Percentiles rank a stretch among this genome's conserved stretches.
These are phyloP conservation scores for Sesia apiformis DNA, from an alignment of 2,888 invertebrate genomes.

Conservation along the genomic window DNA sequence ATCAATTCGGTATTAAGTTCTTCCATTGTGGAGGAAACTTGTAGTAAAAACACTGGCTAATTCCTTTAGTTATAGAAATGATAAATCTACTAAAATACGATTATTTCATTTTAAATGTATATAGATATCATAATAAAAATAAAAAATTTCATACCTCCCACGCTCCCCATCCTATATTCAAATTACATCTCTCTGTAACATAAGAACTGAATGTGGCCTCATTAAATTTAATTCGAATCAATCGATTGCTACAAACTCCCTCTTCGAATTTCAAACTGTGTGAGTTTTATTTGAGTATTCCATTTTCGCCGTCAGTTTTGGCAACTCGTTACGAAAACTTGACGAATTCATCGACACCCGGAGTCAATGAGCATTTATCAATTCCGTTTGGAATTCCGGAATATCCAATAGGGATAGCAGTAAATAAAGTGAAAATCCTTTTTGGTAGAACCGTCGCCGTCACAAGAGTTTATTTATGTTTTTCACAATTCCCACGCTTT, in stretches of 20 bases:
- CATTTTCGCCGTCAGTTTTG: slow-evolving; percentile 9
- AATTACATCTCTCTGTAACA: not conserved
- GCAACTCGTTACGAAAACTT: slow-evolving; percentile 14
- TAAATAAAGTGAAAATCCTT: not conserved
- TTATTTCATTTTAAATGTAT: too few relatives aligned
- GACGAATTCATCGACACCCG: slow-evolving; percentile 12
- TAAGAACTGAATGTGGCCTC: not conserved
- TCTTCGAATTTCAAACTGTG: slow-evolving; percentile 10
- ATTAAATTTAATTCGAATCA: slow-evolving; percentile 10
- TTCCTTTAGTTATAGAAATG: too few relatives aligned
- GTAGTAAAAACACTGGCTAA: too few relatives aligned
- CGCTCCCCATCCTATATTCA: not conserved
- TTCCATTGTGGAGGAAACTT: too few relatives aligned
- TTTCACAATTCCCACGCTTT: too few relatives aligned
- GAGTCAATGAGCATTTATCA: slow-evolving; percentile 19
- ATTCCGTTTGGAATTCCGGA: slow-evolving; percentile 4
- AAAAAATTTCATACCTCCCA: not conserved
- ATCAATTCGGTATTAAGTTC: too few relatives aligned
- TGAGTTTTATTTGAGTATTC: slow-evolving; percentile 19
- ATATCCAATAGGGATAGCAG: not conserved
- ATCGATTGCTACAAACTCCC: slow-evolving; percentile 6
- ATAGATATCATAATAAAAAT: not conserved
- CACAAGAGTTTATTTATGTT: too few relatives aligned
- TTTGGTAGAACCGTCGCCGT: too few relatives aligned
- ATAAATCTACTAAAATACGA: too few relatives aligned